phyloP scores from a whole-genome alignment of 2,797 vertebrate species.

The Nannoperca obscura region DNA sequence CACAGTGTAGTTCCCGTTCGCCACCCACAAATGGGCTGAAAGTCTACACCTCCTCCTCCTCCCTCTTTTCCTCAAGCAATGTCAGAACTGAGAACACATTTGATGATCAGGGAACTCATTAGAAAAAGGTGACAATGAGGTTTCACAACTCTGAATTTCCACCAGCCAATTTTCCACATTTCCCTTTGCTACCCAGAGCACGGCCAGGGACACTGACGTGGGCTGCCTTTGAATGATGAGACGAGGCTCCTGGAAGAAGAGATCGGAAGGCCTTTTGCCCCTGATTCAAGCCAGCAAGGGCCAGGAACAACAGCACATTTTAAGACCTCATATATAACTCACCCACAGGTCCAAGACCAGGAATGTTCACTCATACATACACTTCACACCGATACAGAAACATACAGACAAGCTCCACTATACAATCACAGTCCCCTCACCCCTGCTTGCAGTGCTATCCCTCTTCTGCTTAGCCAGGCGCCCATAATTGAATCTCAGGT shows the following conservation, averaged over 20 bases:
- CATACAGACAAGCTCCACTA: conserved; percentile 47
- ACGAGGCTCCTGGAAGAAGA: conserved; percentile 40
- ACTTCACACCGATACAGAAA: conserved; percentile 60
- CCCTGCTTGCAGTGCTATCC: conserved; percentile 65
- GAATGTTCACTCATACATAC: conserved; percentile 63
- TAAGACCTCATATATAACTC: conserved; percentile 49
- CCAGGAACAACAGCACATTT: conserved; percentile 45
- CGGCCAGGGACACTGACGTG: conserved; percentile 68
- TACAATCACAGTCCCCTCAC: conserved; percentile 64
- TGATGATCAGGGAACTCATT: conserved; percentile 84
- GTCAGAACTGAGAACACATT: conserved; percentile 76
- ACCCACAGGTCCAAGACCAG: conserved; percentile 43
- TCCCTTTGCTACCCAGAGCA: conserved; percentile 71
- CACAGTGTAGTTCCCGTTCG: conserved; percentile 44
- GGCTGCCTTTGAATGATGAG: conserved; percentile 67
- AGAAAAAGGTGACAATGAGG: conserved; percentile 91
- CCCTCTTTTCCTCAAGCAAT: conserved; percentile 65
- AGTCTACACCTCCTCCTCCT: conserved; percentile 55
- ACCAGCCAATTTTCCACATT: conserved; percentile 75
- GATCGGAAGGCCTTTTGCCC: conserved; percentile 50
- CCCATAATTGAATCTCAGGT: conserved; percentile 96
- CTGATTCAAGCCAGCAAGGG: conserved; percentile 41
- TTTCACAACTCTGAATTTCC: conserved; percentile 82
- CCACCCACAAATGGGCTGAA: conserved; percentile 48
- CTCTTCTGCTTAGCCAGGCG: conserved; percentile 87